Evolutionary conservation across 2,113 vertebrate species (phyloP).

Genomic region (Pangasianodon hypophthalmus): DNA sequence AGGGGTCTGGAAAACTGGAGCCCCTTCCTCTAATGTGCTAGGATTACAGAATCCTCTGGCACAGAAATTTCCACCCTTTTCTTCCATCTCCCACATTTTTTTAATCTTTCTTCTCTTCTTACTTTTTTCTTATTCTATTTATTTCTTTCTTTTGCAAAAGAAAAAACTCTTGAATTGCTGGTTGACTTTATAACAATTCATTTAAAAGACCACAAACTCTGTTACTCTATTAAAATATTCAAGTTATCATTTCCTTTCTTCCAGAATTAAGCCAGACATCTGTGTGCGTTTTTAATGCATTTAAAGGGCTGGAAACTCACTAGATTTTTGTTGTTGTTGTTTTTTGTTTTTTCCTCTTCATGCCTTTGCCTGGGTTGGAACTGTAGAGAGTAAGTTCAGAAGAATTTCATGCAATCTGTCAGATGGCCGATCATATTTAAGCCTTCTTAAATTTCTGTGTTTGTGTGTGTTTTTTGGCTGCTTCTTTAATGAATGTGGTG

Average conservation of each 20-base stretch:
- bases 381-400: slow-evolving; percentile 99
- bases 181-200: not conserved
- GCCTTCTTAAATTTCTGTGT: slow-evolving; percentile 62
- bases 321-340: slow-evolving; percentile 56
- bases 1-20: slow-evolving; percentile 27
- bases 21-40: slow-evolving; percentile 12
- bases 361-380: slow-evolving; percentile 89
- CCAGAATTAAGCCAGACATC: not conserved
- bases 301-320: slow-evolving; percentile 62
- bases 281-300: not conserved
- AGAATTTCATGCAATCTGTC: slow-evolving; percentile 70
- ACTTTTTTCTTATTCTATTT: not conserved
- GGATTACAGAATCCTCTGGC: not conserved
- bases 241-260: not conserved
- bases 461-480: slow-evolving; percentile 76
- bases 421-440: not conserved
- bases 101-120: not conserved
- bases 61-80: not conserved
- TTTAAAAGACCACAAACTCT: not conserved
- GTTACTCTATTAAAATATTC: not conserved
- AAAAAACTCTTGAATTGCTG: not conserved
- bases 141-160: slow-evolving; percentile 10
- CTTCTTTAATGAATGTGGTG: slow-evolving; percentile 8
- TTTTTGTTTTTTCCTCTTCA: slow-evolving; percentile 82
- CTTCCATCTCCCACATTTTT: not conserved